phyloP scores from a whole-genome alignment of 2,888 invertebrate species.

The Holacanthella duospinosa region DNA sequence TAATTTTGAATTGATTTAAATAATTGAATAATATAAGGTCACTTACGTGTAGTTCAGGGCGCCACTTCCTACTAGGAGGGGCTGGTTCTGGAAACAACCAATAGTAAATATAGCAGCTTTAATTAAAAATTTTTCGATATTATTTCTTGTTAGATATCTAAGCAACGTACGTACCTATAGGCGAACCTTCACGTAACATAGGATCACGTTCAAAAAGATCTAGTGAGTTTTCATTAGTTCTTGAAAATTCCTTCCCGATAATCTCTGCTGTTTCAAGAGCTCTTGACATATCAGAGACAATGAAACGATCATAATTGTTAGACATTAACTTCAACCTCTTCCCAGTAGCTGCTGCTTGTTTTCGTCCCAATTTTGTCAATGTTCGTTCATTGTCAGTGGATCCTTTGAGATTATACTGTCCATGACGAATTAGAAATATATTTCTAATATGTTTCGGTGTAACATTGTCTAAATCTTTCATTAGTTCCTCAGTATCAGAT shows the following conservation, averaged over 20 bases:
- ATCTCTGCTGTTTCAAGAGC: conserved; percentile 84
- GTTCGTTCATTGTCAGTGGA: conserved; percentile 58
- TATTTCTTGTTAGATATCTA: no score
- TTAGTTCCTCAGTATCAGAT: neutral
- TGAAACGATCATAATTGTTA: conserved; percentile 65
- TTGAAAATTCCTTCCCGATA: conserved; percentile 47
- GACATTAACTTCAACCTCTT: conserved; percentile 60
- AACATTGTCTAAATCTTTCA: conserved; percentile 52
- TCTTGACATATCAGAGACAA: conserved; percentile 83
- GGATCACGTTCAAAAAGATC: conserved; percentile 54
- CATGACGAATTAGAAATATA: conserved; percentile 81
- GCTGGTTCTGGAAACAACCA: conserved; percentile 76
- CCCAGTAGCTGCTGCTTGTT: conserved; percentile 76
- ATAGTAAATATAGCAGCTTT: neutral
- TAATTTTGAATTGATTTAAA: no score
- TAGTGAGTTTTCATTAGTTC: conserved; percentile 40
- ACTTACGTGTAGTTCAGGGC: conserved; percentile 60
- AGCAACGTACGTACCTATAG: no score
- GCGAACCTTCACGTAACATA: conserved; percentile 82
- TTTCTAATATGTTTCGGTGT: conserved; percentile 59
- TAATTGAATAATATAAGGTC: neutral
- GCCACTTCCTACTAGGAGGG: conserved; percentile 79
- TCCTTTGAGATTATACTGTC: conserved; percentile 75
- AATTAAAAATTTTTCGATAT: no score
- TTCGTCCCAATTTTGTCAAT: conserved; percentile 65